Evolutionary conservation across 2,888 invertebrate species (phyloP).

Genomic region (Xylota segnis): DNA sequence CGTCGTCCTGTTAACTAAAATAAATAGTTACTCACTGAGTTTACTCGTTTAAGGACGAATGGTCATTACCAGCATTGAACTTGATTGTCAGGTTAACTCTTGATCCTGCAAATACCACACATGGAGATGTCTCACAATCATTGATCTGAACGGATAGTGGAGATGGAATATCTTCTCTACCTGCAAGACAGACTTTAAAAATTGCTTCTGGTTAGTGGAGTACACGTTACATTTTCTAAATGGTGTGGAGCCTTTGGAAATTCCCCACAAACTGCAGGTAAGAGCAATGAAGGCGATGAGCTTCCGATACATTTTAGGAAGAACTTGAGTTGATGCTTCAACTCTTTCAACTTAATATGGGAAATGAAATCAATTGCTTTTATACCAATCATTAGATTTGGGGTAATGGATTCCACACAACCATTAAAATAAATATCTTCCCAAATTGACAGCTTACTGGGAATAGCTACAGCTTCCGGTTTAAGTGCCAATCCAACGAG

Average conservation of each 20-base stretch:
- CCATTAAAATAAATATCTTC: conserved; percentile 1
- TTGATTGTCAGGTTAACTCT: conserved; percentile 79
- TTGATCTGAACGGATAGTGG: conserved; percentile 80
- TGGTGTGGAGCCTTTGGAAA: conserved; percentile 6
- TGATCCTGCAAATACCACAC: conserved; percentile 78
- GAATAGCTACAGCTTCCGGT: neutral
- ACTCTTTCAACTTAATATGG: neutral
- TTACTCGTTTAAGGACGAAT: neutral
- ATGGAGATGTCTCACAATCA: conserved; percentile 79
- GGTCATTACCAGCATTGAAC: conserved; percentile 78
- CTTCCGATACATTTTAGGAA: neutral
- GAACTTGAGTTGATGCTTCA: neutral
- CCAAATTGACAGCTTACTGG: conserved; percentile 4
- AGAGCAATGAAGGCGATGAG: neutral
- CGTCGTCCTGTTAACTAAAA: conserved; percentile 43
- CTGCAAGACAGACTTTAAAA: conserved; percentile 66
- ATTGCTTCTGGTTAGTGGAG: neutral
- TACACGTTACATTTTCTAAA: conserved; percentile 31
- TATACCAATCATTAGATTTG: conserved; percentile 3
- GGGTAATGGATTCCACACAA: neutral
- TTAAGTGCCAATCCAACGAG: no score
- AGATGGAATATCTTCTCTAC: conserved; percentile 73
- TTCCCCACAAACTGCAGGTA: neutral
- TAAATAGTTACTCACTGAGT: neutral
- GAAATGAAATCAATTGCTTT: neutral